Evolutionary conservation across 2,888 invertebrate genomes (phyloP).

Genomic region (Cerastis leucographa): DNA sequence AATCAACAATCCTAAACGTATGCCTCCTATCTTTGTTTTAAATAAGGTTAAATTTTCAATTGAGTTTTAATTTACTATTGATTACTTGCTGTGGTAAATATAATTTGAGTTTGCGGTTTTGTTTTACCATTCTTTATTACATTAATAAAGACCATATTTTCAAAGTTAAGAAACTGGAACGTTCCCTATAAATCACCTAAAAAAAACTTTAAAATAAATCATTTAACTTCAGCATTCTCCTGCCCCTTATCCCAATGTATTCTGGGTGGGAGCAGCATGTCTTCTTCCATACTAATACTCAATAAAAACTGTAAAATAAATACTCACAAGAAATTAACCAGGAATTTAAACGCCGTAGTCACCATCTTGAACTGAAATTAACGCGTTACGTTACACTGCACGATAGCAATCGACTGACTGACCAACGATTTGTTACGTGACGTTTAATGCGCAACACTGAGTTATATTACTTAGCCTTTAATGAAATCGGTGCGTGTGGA

Average conservation of each 20-base stretch:
- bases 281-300: no score
- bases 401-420: conserved; percentile 54
- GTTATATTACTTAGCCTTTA: conserved; percentile 58
- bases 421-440: conserved; percentile 48
- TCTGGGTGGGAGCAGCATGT: no score
- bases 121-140: no score
- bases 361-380: conserved; percentile 26
- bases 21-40: neutral
- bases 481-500: conserved; percentile 36
- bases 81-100: neutral
- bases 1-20: neutral
- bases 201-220: neutral
- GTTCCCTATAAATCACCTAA: neutral
- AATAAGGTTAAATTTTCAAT: neutral
- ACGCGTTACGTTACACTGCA: conserved; percentile 31
- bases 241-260: no score
- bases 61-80: neutral
- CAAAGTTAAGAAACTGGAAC: neutral
- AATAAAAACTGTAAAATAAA: neutral
- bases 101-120: neutral
- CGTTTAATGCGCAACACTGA: conserved; percentile 40
- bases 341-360: conserved; percentile 38
- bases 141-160: neutral
- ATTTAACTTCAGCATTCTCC: no score
- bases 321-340: conserved; percentile 57